Evolutionary conservation across 2,113 vertebrate genomes (phyloP).

Genomic region (Clupea harengus): DNA sequence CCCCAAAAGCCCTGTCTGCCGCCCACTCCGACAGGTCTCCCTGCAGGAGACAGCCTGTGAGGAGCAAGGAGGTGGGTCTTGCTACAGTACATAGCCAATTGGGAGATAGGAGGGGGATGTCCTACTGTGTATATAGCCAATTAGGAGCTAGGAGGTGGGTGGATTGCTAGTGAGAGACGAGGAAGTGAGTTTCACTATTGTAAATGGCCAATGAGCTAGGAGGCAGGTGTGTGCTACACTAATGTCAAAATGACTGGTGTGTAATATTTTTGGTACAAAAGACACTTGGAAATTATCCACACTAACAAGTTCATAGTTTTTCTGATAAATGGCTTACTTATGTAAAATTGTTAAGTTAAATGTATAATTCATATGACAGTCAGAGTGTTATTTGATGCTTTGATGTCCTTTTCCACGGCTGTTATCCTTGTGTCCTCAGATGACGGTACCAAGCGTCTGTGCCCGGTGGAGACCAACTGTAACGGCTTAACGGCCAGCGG

Average conservation of each 20-base stretch:
- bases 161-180: neutral
- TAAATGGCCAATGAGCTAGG: too few relatives aligned
- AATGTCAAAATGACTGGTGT: too few relatives aligned
- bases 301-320: too few relatives aligned
- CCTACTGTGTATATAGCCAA: too few relatives aligned
- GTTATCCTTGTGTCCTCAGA: constrained; percentile 42
- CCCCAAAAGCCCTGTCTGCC: constrained; percentile 69
- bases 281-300: too few relatives aligned
- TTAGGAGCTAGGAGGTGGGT: neutral
- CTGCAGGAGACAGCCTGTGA: constrained; percentile 56
- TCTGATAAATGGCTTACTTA: too few relatives aligned
- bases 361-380: too few relatives aligned
- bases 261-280: too few relatives aligned
- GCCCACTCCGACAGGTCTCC: constrained; percentile 66
- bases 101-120: neutral
- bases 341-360: too few relatives aligned
- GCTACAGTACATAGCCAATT: neutral
- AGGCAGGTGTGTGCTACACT: neutral
- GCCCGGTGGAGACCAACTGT: constrained; percentile 75
- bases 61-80: constrained; percentile 55
- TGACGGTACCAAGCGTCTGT: constrained; percentile 48
- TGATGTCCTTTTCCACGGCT: neutral
- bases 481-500: constrained; percentile 72
- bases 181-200: too few relatives aligned
- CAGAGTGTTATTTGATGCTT: neutral